Evolutionary conservation across 2,888 invertebrate species (phyloP).

Genomic region (Taphrorychus bicolor): DNA sequence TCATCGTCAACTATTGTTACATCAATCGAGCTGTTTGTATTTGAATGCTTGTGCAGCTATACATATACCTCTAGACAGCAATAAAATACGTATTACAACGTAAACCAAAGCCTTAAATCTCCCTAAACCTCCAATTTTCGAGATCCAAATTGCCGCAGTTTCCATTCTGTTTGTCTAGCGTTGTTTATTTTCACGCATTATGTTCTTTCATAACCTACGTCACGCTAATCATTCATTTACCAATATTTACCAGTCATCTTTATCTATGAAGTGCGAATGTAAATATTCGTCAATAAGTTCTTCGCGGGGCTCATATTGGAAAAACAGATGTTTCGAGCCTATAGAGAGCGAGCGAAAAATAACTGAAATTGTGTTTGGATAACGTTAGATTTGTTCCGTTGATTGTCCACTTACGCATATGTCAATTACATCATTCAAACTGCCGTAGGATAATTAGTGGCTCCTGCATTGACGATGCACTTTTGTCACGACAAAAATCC

Average conservation of each 20-base stretch:
- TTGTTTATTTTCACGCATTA: conserved; percentile 23
- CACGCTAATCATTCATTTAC: conserved; percentile 37
- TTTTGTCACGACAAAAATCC: background rate
- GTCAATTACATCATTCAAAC: background rate
- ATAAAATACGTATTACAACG: too few relatives aligned
- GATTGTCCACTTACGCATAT: background rate
- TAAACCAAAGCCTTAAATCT: too few relatives aligned
- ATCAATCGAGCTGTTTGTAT: too few relatives aligned
- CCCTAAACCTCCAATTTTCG: background rate
- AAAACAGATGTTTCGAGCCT: conserved; percentile 17
- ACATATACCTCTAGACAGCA: too few relatives aligned
- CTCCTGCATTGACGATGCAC: background rate
- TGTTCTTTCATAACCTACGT: conserved; percentile 35
- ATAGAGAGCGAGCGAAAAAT: conserved; percentile 5
- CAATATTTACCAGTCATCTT: conserved; percentile 34
- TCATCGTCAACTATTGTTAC: too few relatives aligned
- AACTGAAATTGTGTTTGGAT: background rate
- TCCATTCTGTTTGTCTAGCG: background rate
- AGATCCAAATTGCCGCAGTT: background rate
- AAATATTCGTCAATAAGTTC: conserved; percentile 29
- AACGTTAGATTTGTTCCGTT: background rate
- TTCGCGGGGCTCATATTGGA: conserved; percentile 7
- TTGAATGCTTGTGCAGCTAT: too few relatives aligned
- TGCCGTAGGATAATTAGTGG: background rate
- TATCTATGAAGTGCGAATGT: conserved; percentile 33